Evolutionary conservation across 1,140 invertebrate species (phyloP), one percentile per base, ranked within the genome.

Genomic region (Tetragnatha versicolor): DNA sequence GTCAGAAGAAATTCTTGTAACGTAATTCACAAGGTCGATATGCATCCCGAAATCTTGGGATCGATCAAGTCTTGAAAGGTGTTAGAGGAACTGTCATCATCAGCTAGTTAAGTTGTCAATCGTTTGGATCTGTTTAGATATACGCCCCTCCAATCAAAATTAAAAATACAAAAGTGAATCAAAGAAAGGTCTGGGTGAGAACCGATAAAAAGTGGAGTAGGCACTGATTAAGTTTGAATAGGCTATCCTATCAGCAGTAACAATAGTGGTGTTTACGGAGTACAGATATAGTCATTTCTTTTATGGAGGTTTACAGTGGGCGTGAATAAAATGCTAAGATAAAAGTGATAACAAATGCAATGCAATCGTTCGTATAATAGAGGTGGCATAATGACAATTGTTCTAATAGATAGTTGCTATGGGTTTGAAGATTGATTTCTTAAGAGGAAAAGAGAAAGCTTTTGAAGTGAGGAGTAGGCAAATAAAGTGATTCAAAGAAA

Each of bases 121-220:
- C 42, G 27, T n/a, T 68, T 29, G 17, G n/a, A 47, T 53, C 20
- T 1, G n/a, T 14, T n/a, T 20, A 20, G 25, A 68, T 47, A 68
- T 68, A 68, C 63, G 63, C 63, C 63, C 63, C 63, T 68, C 37
- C 17, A 47, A 49, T 31, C 27, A 68, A 39, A 68, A 68, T 68
- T 68, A 68, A 68, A 29, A 68, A 58, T 27, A 27, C 35, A 68
- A 39, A 29, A 49, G 37, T 27, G 37, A 68, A 47, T 49, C 47
- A 68, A 68, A 39, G 33, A 31, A 68, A 37, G 33, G n/a, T n/a
- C 33, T 47, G 45, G 27, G 27, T 47, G 31, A 2, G 22, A 31
- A 29, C 22, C n/a, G 63, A 68, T 68, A 68, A 68, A 22, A 68
- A 42, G n/a, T 49, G 45, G 20, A 68, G 63, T 42, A 37, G 63